These are phyloP conservation scores for Sinocyclocheilus anshuiensis DNA, from an alignment of 2,113 vertebrate species.

Conservation along the genomic window DNA sequence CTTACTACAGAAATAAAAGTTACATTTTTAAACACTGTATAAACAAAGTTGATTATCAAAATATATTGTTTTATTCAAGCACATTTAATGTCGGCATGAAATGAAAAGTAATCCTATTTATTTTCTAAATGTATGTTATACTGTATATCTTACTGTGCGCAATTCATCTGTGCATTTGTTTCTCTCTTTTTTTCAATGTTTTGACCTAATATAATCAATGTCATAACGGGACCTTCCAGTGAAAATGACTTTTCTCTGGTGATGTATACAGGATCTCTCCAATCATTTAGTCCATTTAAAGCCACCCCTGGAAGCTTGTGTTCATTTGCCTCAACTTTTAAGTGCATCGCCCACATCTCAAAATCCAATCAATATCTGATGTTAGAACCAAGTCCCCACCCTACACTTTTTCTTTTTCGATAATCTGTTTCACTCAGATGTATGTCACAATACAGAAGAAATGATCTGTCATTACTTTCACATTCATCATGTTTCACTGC, in stretches of 20 bases:
- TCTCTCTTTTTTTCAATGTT: not conserved
- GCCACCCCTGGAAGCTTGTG: not conserved
- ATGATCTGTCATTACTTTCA: too few species aligned
- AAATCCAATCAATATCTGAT: too few species aligned
- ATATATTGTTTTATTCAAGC: not conserved
- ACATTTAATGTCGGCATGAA: not conserved
- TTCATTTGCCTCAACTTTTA: not conserved
- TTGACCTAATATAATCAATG: not conserved
- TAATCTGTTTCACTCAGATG: too few species aligned
- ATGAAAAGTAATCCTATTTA: not conserved
- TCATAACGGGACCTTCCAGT: not conserved
- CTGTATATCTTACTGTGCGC: not conserved
- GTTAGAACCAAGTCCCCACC: too few species aligned
- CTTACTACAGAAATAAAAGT: constrained; percentile 54
- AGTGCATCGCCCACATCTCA: too few species aligned
- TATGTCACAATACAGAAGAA: too few species aligned
- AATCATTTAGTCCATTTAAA: not conserved
- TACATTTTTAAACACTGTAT: not conserved
- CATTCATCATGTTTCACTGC: too few species aligned
- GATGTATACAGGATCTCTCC: not conserved
- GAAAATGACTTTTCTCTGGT: not conserved
- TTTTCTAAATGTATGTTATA: not conserved
- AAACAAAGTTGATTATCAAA: not conserved
- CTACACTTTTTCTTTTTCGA: too few species aligned
- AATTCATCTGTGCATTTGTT: too few species aligned